A percentile compares a stretch with the other conserved stretches of the same genome.
Conservation (phyloP, 2,113 vertebrate species). For the Benitochromis conjunctus region DNA sequence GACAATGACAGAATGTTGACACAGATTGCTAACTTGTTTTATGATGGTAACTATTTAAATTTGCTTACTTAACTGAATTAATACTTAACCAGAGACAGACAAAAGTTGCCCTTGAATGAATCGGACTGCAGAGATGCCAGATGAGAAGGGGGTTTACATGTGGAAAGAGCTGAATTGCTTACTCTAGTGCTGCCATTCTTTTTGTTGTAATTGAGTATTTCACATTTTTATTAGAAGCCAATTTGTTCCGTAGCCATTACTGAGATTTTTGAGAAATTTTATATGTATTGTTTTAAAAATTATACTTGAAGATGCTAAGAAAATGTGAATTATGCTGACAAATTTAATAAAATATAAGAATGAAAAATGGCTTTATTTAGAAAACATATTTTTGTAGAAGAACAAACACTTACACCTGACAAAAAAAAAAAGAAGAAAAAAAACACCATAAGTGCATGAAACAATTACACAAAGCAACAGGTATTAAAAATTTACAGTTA, state of each 20-base stretch:
- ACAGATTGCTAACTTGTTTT: not conserved
- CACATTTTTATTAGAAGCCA: not conserved
- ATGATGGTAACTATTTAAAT: not conserved
- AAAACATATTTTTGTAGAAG: slow-evolving; percentile 39
- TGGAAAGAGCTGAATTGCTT: not conserved
- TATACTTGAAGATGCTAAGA: not conserved
- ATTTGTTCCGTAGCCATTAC: not conserved
- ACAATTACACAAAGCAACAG: not conserved
- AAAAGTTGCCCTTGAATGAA: slow-evolving; percentile 6
- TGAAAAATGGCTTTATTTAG: not conserved
- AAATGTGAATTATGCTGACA: not conserved
- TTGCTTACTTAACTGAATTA: not conserved
- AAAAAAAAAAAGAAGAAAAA: too few species aligned
- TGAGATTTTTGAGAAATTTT: not conserved
- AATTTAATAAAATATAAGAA: not conserved
- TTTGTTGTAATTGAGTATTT: not conserved
- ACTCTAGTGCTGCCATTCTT: not conserved
- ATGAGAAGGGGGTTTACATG: not conserved
- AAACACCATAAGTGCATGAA: not conserved
- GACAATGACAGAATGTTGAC: not conserved
- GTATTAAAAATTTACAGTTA: not conserved
- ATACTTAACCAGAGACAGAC: not conserved
- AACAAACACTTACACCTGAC: not conserved
- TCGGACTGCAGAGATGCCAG: not conserved
- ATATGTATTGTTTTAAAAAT: not conserved